Evolutionary conservation across 1,140 invertebrate species (phyloP), one percentile per base, ranked within the genome.

Genomic region (Rhizoglyphus robini): DNA sequence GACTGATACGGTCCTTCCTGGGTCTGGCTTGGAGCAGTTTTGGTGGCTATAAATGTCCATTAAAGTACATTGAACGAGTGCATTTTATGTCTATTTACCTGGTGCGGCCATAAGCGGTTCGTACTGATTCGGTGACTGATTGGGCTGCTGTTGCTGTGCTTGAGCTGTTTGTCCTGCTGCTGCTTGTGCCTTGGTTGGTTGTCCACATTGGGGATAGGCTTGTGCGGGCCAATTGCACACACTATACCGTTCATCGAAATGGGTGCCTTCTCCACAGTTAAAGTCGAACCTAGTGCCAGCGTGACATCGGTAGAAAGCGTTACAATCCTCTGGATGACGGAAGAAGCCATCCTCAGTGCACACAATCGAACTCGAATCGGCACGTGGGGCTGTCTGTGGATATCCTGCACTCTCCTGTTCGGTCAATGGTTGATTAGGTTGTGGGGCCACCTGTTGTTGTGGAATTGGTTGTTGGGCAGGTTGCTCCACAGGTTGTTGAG

Each of bases 341-440:
- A 81, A 84, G 70, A 81, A 87, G 31, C 86, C 86, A 70, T 80
- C 79, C 60, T 78, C 65, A 11, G 68, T 71, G 69, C 83, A 84
- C n/a, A 74, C 23, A 32, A 63, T 15, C 38, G 46, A 48, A 31
- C 27, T 29, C 30, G 36, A 54, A 41, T 18, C 30, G 20, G 58
- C 5, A 41, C 32, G 20, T 51, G 38, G 32, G 38, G 15, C 20
- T 20, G 11, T 5, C 11, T 27, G 5, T 57, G 41, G 63, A 48
- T 64, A 48, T 57, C 4, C 63, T 30, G 8, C 63, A 3, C 27
- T 27, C 11, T 18, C 27, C 4, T 64, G 20, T 5, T 46, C 18
- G 4, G 5, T 29, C 15, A 8, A 32, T 59, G 57, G 18, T 18
- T 29, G n/a, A 34, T 59, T 15, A 27, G n/a, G 15, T 20, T 36